Base-by-base conservation (phyloP, 2,888 invertebrate genomes). In the Drosophila diplacantha region DNA sequence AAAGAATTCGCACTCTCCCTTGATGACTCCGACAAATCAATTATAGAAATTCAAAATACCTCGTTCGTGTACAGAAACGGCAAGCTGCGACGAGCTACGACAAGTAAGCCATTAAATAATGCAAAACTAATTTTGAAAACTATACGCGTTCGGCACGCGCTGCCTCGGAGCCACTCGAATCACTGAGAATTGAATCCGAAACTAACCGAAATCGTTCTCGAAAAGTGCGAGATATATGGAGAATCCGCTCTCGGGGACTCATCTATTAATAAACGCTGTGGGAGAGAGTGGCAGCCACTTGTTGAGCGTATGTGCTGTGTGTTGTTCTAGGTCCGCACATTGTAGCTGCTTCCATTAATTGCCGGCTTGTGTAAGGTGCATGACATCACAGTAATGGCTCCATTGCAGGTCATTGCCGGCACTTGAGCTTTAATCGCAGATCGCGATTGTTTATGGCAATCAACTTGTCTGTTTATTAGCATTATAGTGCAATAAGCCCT, bases 101-200 rank as follows among this genome's bases (percentile, higher is more conserved):
- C 22, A 29, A 56, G 34, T n/a, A 34, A 37, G 8, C 35, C 24
- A 51, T 51, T 46, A 52, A 65, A 65, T 52, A 59, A 39, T 51
- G 59, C 20, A 22, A 31, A 68, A 53, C 41, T 9, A 38, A 38
- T 69, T 69, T 34, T 38, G 35, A 66, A 66, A 60, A 68, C 69
- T 60, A 68, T 44, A 52, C 60, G 66, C 69, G 37, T 49, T 34
- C 66, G 66, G 60, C 66, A 66, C 60, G 66, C 66, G 66, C 29
- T 60, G 60, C 47, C 37, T 53, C 49, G 34, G 14, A n/a, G 34
- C 31, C 58, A 16, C 29, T 57, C 68, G 69, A 68, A 32, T 68
- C 49, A 64, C 64, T 64, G 64, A 52, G 68, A 52, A 67, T 51
- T 44, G 50, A 57, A 65, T 60, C 18, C 34, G 34, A 54, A 22